phyloP scores from a whole-genome alignment of 1,140 invertebrate species.

The Lasioglossum albipes region DNA sequence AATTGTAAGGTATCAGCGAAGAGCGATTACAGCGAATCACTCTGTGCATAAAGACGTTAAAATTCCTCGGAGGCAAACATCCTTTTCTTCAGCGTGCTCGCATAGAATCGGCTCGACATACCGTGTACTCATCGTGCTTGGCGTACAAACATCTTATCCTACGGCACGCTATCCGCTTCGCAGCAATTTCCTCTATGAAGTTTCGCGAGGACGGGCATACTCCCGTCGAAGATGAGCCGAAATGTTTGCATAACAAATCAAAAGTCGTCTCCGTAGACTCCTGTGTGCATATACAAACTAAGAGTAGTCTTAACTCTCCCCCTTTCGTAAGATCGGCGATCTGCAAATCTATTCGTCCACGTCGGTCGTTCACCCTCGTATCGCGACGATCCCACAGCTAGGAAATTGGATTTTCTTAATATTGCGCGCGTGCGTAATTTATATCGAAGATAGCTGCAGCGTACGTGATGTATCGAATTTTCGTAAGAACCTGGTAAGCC shows the following conservation, averaged over 20 bases:
- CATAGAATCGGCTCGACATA: conserved; percentile 11
- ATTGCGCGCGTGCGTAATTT: conserved; percentile 39
- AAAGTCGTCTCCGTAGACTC: conserved; percentile 43
- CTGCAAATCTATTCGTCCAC: conserved; percentile 16
- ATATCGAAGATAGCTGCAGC: conserved; percentile 47
- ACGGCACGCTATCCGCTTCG: conserved; percentile 49
- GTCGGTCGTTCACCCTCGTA: conserved; percentile 8
- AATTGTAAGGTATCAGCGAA: background rate
- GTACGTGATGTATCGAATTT: conserved; percentile 43
- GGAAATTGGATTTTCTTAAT: conserved; percentile 58
- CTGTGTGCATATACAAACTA: conserved; percentile 25
- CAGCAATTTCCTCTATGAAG: conserved; percentile 59
- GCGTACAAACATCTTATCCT: conserved; percentile 26
- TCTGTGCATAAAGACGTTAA: conserved; percentile 20
- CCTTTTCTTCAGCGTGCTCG: background rate
- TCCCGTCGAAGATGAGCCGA: conserved; percentile 19
- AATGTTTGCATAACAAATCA: conserved; percentile 58
- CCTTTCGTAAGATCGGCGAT: conserved; percentile 35
- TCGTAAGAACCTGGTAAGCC: conserved; percentile 16
- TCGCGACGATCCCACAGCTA: conserved; percentile 25
- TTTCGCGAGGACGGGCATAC: conserved; percentile 32
- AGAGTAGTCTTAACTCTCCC: conserved; percentile 45
- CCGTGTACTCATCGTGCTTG: conserved; percentile 26
- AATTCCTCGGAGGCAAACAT: conserved; percentile 22
- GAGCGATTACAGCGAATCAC: background rate